Evolutionary conservation across 2,888 invertebrate genomes (phyloP), one percentile per base, ranked within the genome.

Genomic region (Tetranychus piercei): DNA sequence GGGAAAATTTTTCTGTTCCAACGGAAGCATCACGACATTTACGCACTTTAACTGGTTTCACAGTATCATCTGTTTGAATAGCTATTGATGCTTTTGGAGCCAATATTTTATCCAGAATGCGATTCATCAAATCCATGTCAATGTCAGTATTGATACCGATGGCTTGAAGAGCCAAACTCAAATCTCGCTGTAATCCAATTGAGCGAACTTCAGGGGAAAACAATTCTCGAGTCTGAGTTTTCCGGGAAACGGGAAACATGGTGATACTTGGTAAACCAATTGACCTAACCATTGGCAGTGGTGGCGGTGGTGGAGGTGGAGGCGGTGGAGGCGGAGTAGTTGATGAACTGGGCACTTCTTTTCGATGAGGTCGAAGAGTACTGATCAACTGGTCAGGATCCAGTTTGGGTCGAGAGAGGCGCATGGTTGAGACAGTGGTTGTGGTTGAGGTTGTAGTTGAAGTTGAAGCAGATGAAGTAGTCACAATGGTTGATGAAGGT

Each of bases 11-110:
- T 22, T 23, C 69, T 7, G 69, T 69, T 22, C 69, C 23, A 69
- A 69, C 69, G 2, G 69, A 20, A 69, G 69, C 69, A 69, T 69
- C 69, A 55, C 55, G 55, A 34, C 69, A 69, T n/a, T 22, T 23
- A 18, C 23, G 20, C 9, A 69, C 23, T 23, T 69, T 69, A 20
- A 22, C n/a, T 20, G 69, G 20, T 69, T 69, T 69, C 11, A 9
- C n/a, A 1, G 7, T 18, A 22, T 69, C 69, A 18, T 69, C 69
- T 20, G 69, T 69, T 69, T 69, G 69, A 2, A 34, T 69, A 11
- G 69, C 11, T 20, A 69, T 23, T 0, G 69, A 69, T 18, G n/a
- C 69, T 69, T 69, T 69, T 9, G 20, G 20, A 20, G 69, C 69
- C 11, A 69, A n/a, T 18, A 69, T 69, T 69, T 69, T 69, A 20